phyloP scores from a whole-genome alignment of 2,113 vertebrate genomes.

The Cyprinodon tularosa region DNA sequence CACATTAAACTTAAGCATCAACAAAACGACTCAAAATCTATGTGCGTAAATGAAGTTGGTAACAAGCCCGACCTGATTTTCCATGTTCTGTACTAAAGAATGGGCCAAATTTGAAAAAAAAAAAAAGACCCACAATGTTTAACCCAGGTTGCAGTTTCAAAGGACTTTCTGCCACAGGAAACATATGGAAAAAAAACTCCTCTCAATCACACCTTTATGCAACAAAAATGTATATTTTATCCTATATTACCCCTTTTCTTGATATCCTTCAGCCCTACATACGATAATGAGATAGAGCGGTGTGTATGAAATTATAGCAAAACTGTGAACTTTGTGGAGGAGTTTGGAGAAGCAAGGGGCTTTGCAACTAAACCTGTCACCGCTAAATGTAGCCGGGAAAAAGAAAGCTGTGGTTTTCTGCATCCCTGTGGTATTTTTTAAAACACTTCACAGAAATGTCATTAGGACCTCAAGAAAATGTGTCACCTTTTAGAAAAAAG shows the following conservation, averaged over 20 bases:
- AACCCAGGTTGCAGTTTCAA: too few relatives aligned
- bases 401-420: neutral
- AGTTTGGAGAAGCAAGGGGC: neutral
- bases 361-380: neutral
- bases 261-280: neutral
- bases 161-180: neutral
- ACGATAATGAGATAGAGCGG: neutral
- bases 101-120: too few relatives aligned
- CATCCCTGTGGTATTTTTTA: neutral
- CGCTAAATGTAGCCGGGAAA: neutral
- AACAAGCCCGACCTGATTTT: too few relatives aligned
- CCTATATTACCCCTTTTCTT: neutral
- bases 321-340: neutral
- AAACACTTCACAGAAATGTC: neutral
- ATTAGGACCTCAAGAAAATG: neutral
- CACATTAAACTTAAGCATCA: too few relatives aligned
- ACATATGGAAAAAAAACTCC: too few relatives aligned
- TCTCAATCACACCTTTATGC: too few relatives aligned
- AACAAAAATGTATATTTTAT: neutral
- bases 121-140: too few relatives aligned
- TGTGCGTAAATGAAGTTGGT: too few relatives aligned
- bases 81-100: too few relatives aligned
- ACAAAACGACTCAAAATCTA: too few relatives aligned
- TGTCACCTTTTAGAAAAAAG: slow-evolving; percentile 1
- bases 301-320: neutral